Evolutionary conservation across 2,888 invertebrate genomes (phyloP).

Genomic region (Metacarcinus magister): DNA sequence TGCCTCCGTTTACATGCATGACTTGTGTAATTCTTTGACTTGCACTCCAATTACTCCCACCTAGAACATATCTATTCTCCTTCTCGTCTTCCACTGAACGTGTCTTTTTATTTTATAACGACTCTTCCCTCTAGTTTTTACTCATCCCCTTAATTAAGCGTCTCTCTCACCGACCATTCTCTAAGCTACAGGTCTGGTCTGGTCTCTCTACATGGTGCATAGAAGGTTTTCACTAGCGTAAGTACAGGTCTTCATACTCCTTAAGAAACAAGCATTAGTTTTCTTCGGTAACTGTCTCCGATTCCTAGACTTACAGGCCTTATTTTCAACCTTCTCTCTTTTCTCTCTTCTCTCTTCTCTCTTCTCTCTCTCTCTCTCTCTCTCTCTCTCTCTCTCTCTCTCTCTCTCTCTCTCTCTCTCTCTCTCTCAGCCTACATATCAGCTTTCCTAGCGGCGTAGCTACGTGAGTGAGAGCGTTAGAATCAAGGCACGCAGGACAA

Average conservation of each 20-base stretch:
- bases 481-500: not conserved
- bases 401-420: not conserved
- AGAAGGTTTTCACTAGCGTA: not conserved
- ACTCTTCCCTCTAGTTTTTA: not conserved
- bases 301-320: not conserved
- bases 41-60: not conserved
- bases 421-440: slow-evolving; percentile 31
- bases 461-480: slow-evolving; percentile 19
- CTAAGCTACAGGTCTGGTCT: not conserved
- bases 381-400: not conserved
- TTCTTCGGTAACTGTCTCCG: not conserved
- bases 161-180: not conserved
- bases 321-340: not conserved
- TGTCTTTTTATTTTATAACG: not conserved
- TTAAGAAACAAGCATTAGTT: not conserved
- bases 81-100: slow-evolving; percentile 42
- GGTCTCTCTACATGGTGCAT: not conserved
- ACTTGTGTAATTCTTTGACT: not conserved
- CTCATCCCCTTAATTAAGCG: not conserved
- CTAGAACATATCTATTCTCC: not conserved
- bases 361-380: not conserved
- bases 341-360: not conserved
- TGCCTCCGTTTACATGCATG: slow-evolving; percentile 19
- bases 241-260: slow-evolving; percentile 3
- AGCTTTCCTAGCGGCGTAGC: slow-evolving; percentile 35